These are phyloP conservation scores for Pipistrellus kuhlii DNA, from an alignment of 2,797 vertebrate species.

Conservation along the genomic window DNA sequence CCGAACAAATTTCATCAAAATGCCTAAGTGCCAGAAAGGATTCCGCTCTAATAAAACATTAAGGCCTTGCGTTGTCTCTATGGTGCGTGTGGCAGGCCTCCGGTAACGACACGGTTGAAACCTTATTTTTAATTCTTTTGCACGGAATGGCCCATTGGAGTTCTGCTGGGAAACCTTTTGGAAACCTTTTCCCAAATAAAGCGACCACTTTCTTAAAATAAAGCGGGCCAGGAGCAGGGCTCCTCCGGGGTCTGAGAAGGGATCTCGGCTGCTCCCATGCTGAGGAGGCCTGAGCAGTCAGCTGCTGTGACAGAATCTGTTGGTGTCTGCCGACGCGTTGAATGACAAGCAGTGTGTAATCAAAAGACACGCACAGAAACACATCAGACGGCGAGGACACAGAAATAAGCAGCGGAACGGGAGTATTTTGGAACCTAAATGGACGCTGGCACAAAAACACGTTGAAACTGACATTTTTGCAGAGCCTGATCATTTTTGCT, in stretches of 20 bases:
- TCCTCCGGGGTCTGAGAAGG: constrained; percentile 60
- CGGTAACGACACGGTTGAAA: constrained; percentile 67
- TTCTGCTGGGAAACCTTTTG: constrained; percentile 75
- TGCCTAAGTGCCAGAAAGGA: constrained; percentile 76
- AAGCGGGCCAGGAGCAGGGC: constrained; percentile 50
- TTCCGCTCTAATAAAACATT: constrained; percentile 72
- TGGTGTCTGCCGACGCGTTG: constrained; percentile 53
- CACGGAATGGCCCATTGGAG: constrained; percentile 65
- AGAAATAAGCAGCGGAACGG: constrained; percentile 40
- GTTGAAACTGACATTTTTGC: constrained; percentile 59
- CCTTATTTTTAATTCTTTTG: constrained; percentile 70
- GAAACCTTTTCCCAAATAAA: constrained; percentile 75
- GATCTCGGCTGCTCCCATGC: constrained; percentile 24
- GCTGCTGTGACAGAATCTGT: constrained; percentile 75
- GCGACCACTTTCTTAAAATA: constrained; percentile 73
- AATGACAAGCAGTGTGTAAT: constrained; percentile 74
- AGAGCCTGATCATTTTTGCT: not conserved
- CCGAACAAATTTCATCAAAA: constrained; percentile 80
- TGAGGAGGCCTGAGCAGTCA: constrained; percentile 55
- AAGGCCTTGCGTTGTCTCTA: constrained; percentile 26
- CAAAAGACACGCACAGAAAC: constrained; percentile 53
- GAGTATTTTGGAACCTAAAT: constrained; percentile 62
- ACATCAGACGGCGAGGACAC: constrained; percentile 65
- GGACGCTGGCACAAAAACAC: constrained; percentile 62
- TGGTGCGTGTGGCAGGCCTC: constrained; percentile 29